Evolutionary conservation across 2,113 vertebrate species (phyloP).

Genomic region (Amblyornis subalaris): DNA sequence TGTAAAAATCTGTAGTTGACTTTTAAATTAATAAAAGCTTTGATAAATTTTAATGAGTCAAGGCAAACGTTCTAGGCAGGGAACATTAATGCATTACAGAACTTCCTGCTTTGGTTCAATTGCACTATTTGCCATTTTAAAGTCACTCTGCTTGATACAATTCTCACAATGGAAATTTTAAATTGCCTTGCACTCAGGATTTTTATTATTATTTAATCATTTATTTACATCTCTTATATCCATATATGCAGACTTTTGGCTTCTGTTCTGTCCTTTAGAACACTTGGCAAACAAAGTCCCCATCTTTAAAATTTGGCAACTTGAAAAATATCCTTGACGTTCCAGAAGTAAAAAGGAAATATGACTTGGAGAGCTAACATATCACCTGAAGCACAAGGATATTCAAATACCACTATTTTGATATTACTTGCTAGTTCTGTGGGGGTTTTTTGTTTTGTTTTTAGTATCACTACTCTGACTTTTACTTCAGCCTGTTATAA

Average conservation of each 20-base stretch:
- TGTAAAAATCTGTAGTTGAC: not conserved
- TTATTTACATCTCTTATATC: not conserved
- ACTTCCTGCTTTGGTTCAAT: not conserved
- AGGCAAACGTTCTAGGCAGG: not conserved
- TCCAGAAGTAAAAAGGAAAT: not conserved
- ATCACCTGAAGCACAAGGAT: not conserved
- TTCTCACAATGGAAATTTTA: not conserved
- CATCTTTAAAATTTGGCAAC: not conserved
- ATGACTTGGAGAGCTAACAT: not conserved
- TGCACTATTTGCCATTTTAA: not conserved
- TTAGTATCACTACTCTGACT: not conserved
- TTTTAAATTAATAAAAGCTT: slow-evolving; percentile 5
- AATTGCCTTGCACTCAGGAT: not conserved
- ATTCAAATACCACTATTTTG: not conserved
- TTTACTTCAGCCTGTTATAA: not conserved
- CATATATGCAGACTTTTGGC: not conserved
- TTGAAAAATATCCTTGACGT: not conserved
- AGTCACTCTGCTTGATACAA: not conserved
- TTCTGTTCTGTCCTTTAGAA: not conserved
- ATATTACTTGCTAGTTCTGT: not conserved
- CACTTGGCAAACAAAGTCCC: not conserved
- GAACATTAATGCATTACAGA: not conserved
- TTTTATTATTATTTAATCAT: not conserved
- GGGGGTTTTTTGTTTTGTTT: not conserved
- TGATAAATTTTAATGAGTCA: slow-evolving; percentile 11